Evolutionary conservation across 2,113 vertebrate species (phyloP).

Genomic region (Ptilorrhoa leucosticta): DNA sequence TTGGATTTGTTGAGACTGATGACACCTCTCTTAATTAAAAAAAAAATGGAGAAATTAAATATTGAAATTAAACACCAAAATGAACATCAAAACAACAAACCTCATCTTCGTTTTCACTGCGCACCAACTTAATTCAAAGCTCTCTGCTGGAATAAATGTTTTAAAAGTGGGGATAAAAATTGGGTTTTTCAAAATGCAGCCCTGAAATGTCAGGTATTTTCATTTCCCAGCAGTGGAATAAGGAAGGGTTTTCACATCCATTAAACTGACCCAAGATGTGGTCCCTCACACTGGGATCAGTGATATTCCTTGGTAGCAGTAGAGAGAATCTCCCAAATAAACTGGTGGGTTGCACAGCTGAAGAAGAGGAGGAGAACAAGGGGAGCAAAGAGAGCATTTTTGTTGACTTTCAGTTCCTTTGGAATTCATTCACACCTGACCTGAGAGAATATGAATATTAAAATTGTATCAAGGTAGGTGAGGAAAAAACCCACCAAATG

Average conservation of each 20-base stretch:
- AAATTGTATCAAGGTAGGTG: neutral
- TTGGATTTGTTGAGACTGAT: neutral
- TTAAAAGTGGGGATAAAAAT: neutral
- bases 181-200: neutral
- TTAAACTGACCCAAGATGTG: neutral
- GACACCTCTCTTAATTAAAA: neutral
- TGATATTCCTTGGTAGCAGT: accelerated
- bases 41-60: accelerated
- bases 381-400: neutral
- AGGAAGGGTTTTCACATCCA: neutral
- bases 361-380: neutral
- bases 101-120: neutral
- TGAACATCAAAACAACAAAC: neutral
- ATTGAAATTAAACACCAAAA: neutral
- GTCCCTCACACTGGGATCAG: neutral
- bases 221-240: neutral
- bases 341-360: neutral
- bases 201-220: neutral
- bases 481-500: neutral
- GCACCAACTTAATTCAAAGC: neutral
- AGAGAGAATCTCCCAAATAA: neutral
- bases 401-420: neutral
- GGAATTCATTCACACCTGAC: neutral
- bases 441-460: neutral
- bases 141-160: neutral